Evolutionary conservation across 2,888 invertebrate genomes (phyloP), one percentile per base, ranked within the genome.

Genomic region (Dasypogon diadema): DNA sequence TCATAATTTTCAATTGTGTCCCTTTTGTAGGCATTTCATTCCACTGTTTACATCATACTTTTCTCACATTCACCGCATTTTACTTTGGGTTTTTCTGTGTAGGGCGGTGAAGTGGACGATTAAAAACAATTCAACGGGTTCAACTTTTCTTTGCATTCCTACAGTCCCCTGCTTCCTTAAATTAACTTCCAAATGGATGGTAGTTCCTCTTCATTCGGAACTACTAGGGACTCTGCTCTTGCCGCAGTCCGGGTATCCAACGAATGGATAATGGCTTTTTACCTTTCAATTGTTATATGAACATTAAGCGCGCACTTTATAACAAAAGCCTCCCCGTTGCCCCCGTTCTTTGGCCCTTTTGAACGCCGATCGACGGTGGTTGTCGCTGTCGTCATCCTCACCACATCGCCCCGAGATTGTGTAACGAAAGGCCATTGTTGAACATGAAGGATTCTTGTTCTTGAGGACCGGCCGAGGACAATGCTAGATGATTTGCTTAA

Each of bases 401-500:
- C n/a, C 34, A 10, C n/a, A n/a, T 37, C 37, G 18, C 18, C 18
- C n/a, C 10, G 37, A 12, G 56, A 8, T 4, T 26, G 16, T 63
- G 18, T 63, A 37, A 63, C 60, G 37, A 34, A 63, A 63, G 60
- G 37, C 60, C 14, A 63, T 63, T 63, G 60, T 63, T 63, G 21
- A 16, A 14, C 37, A 63, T 10, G 5, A 34, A 63, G 30, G 37
- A 37, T 37, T 30, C 37, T 37, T 12, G 14, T 14, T 63, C 22
- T 30, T 6, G 60, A 37, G 60, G 37, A 30, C 14, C 18, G 51
- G 48, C 14, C 18, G 60, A 63, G 60, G 60, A 63, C 60, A 63
- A 63, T 63, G 37, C 34, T 18, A 63, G 60, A 63, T 63, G 60
- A 63, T 63, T 63, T 63, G 60, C 60, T 37, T 63, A 37, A 63